A percentile compares a stretch with the other conserved stretches of the same genome.
Evolutionary conservation across 92 coral and sea anemone species (phyloP).

Genomic region (Palythoa grandiflora): DNA sequence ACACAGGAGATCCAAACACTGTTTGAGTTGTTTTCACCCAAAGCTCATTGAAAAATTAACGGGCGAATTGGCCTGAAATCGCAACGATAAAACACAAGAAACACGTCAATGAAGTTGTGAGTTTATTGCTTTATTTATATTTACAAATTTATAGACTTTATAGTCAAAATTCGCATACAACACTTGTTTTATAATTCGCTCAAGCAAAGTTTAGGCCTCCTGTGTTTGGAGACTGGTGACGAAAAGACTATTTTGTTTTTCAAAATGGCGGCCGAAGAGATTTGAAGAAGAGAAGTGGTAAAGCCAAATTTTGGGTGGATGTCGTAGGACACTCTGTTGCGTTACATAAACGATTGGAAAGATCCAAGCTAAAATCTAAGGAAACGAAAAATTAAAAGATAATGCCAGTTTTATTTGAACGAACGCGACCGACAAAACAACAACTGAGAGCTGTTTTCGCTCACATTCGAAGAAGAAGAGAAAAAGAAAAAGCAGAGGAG

Average conservation of each 20-base stretch:
- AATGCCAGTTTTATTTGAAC: constrained; percentile 92
- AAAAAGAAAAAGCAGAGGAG: constrained; percentile 75
- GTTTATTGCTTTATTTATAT: no score
- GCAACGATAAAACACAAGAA: no score
- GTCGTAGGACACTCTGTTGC: not conserved
- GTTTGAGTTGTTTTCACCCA: no score
- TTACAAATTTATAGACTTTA: no score
- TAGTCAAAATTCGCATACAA: no score
- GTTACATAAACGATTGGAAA: not conserved
- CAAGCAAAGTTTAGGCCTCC: no score
- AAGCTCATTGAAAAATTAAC: no score
- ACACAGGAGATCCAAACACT: no score
- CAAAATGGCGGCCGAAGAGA: constrained; percentile 25
- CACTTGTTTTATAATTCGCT: no score
- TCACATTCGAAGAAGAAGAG: constrained; percentile 80
- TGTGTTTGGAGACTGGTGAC: constrained; percentile 25
- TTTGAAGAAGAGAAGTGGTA: not conserved
- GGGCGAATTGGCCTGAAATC: no score
- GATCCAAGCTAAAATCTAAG: not conserved
- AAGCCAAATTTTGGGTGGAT: not conserved
- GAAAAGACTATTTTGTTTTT: not conserved
- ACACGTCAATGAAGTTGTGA: no score
- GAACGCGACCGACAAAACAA: constrained; percentile 77
- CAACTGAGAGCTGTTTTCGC: constrained; percentile 84
- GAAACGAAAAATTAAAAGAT: not conserved